Evolutionary conservation across 2,888 invertebrate genomes (phyloP).

Genomic region (Drosophila fungiperda): DNA sequence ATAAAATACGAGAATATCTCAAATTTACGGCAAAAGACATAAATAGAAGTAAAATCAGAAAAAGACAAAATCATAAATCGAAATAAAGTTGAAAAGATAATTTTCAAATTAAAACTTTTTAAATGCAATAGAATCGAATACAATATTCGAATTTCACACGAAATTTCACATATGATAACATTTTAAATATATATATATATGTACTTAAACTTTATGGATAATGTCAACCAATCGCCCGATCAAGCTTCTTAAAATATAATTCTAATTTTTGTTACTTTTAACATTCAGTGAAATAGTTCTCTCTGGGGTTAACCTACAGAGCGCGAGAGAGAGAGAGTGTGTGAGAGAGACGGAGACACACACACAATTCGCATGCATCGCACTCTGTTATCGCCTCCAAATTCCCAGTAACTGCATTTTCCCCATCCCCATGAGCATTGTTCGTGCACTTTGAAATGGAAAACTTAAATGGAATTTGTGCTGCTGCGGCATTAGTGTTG

Average conservation of each 20-base stretch:
- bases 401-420: conserved; percentile 3
- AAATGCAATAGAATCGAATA: not conserved
- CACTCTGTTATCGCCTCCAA: conserved; percentile 37
- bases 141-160: no score
- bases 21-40: not conserved
- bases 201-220: no score
- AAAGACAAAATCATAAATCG: not conserved
- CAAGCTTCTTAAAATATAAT: not conserved
- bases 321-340: not conserved
- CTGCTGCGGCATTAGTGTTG: conserved; percentile 56
- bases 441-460: conserved; percentile 70
- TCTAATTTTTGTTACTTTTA: not conserved
- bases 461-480: conserved; percentile 74
- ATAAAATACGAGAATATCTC: not conserved
- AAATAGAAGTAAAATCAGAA: not conserved
- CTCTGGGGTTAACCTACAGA: not conserved
- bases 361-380: not conserved
- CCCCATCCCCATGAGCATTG: conserved; percentile 10
- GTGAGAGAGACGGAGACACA: not conserved
- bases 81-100: not conserved
- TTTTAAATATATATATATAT: not conserved
- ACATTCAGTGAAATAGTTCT: not conserved
- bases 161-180: no score
- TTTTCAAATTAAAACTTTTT: no score
- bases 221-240: no score